These are phyloP conservation scores for Chrosomus eos DNA, from an alignment of 2,797 vertebrate species.

Conservation along the genomic window DNA sequence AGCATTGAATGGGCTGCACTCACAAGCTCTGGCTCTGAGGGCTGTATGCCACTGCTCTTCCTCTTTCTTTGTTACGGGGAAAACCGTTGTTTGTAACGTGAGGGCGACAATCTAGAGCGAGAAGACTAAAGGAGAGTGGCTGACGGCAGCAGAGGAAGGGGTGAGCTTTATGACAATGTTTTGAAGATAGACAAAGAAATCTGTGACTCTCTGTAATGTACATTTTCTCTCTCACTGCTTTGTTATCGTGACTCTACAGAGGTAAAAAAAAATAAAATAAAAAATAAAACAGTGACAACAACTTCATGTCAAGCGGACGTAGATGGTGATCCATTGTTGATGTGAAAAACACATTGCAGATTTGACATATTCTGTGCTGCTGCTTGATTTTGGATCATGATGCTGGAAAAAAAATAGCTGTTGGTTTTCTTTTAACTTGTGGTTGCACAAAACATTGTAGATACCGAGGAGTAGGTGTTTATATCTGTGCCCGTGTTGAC, in stretches of 20 bases:
- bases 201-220: slow-evolving; percentile 24
- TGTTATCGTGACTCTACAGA: slow-evolving; percentile 30
- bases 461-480: slow-evolving; percentile 6
- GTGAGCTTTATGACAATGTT: slow-evolving; percentile 69
- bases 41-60: slow-evolving; percentile 64
- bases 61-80: slow-evolving; percentile 69
- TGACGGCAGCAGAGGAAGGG: slow-evolving; percentile 35
- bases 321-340: slow-evolving; percentile 10
- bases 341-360: background rate
- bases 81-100: slow-evolving; percentile 62
- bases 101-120: slow-evolving; percentile 50
- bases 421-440: slow-evolving; percentile 26
- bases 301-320: slow-evolving; percentile 21
- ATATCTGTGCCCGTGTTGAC: slow-evolving; percentile 43
- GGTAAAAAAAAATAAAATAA: slow-evolving; percentile 4
- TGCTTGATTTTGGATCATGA: background rate
- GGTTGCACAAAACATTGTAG: slow-evolving; percentile 25
- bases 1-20: slow-evolving; percentile 61
- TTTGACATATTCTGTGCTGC: background rate
- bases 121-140: slow-evolving; percentile 47
- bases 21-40: slow-evolving; percentile 50
- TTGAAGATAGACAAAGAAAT: slow-evolving; percentile 68
- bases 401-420: slow-evolving; percentile 28
- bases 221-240: slow-evolving; percentile 13
- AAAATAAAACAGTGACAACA: slow-evolving; percentile 19